These are phyloP conservation scores for Sylvia borin DNA, from an alignment of 2,797 vertebrate species.

Conservation along the genomic window DNA sequence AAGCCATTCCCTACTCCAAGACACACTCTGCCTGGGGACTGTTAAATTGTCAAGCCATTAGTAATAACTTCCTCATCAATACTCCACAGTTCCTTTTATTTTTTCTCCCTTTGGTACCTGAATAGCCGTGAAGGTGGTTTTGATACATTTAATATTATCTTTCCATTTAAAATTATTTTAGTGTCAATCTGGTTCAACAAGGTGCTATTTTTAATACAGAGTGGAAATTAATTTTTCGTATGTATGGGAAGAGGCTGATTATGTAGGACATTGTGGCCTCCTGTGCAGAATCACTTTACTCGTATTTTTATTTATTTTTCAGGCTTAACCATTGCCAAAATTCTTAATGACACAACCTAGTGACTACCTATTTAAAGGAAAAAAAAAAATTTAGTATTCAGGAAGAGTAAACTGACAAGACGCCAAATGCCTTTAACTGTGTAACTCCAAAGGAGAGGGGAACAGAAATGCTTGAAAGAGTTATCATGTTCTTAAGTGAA, in stretches of 20 bases:
- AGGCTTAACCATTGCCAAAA: not conserved
- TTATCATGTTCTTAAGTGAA: not conserved
- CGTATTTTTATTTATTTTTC: constrained; percentile 28
- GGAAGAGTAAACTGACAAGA: not conserved
- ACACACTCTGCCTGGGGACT: not conserved
- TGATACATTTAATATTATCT: constrained; percentile 22
- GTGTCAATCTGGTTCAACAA: not conserved
- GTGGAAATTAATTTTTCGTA: not conserved
- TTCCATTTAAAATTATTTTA: constrained; percentile 21
- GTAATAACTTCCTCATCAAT: constrained; percentile 23
- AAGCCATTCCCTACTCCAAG: not conserved
- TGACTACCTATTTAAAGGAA: not conserved
- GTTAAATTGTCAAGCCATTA: not conserved
- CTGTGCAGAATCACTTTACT: not conserved
- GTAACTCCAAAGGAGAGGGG: not conserved
- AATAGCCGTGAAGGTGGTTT: not conserved
- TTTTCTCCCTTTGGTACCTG: not conserved
- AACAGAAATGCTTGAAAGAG: not conserved
- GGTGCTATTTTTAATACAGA: constrained; percentile 29
- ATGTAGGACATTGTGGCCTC: not conserved
- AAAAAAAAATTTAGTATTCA: constrained; percentile 3
- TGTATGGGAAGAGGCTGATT: constrained; percentile 32
- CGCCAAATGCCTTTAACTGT: not conserved
- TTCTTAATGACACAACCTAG: not conserved
- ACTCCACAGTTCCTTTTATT: not conserved